Evolutionary conservation across 2,888 invertebrate genomes (phyloP), one percentile per base, ranked within the genome.

Genomic region (Ophioninae sp.): DNA sequence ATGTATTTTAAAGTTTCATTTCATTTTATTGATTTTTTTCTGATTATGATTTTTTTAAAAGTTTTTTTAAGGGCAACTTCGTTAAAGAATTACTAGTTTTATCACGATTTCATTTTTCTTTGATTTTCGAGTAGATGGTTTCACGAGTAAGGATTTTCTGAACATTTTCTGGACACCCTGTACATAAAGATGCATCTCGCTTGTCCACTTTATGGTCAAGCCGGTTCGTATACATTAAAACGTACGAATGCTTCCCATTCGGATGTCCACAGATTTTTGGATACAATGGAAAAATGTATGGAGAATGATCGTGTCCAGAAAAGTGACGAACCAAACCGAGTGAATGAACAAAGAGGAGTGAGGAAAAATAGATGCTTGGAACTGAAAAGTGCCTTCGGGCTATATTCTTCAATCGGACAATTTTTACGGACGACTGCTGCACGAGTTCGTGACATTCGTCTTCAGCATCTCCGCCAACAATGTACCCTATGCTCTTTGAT

Each of bases 371-470:
- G 81, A 82, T 83, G 75, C 82, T 83, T 65, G 83, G 82, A 80
- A 75, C 63, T 72, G 75, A 72, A 79, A 72, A 81, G 74, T 68
- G 44, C 41, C 65, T 65, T 67, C 37, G 39, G 13, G 23, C 17
- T 63, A 63, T 87, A 88, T 89, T 89, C 89, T 87, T 89, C 89
- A 89, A 67, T 6, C 76, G 84, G 85, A 79, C 90, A 89, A 89
- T 90, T 88, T 30, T 89, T 88, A 90, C 87, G 86, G 88, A 88
- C 87, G 86, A 78, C 72, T 88, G 87, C 61, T 30, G 59, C 37
- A 51, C 64, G 23, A 59, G 44, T 51, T 22, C 44, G 22, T 41
- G 30, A n/a, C n/a, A 64, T 78, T 77, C 23, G 37, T 63, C 37
- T 37, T 71, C 69, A 65, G 13, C 23, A 51, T 72, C 79, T 79